Conservation (phyloP, 35 echinoderm and acorn worm genomes). For the Lytechinus variegatus region DNA sequence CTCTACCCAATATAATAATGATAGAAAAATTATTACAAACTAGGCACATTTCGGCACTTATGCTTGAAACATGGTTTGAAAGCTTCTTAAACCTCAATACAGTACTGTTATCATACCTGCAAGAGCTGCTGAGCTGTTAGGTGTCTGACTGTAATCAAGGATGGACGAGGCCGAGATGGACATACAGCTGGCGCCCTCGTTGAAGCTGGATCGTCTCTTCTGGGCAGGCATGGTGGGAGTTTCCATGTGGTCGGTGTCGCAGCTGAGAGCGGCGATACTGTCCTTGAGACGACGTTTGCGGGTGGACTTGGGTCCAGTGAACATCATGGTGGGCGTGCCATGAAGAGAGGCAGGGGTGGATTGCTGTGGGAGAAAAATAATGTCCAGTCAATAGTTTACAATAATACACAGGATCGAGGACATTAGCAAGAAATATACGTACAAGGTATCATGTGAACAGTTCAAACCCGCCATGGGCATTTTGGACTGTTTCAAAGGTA, state of each 20-base stretch:
- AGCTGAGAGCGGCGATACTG: conserved; percentile 79
- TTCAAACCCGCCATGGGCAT: too few species aligned
- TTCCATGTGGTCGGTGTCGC: conserved; percentile 68
- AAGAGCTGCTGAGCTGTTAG: conserved; percentile 31
- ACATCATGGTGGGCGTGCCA: conserved; percentile 19
- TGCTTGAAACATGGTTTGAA: too few species aligned
- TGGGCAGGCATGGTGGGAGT: conserved; percentile 69
- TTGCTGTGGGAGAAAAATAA: background rate
- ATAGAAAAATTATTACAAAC: too few species aligned
- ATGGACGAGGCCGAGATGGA: conserved; percentile 85
- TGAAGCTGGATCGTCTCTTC: conserved; percentile 59
- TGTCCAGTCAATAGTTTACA: too few species aligned
- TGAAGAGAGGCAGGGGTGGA: conserved; percentile 46
- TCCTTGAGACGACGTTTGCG: conserved; percentile 78
- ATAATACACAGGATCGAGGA: too few species aligned
- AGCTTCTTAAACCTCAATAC: too few species aligned
- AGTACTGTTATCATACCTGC: background rate
- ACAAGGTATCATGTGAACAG: too few species aligned
- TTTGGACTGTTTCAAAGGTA: too few species aligned
- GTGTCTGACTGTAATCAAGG: conserved; percentile 87
- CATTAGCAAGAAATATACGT: too few species aligned
- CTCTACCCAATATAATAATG: too few species aligned
- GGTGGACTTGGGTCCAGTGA: conserved; percentile 30
- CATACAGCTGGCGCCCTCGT: conserved; percentile 44
- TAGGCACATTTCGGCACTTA: too few species aligned